Base-by-base conservation (phyloP, 2,888 invertebrate genomes). In the Amiota communis region DNA sequence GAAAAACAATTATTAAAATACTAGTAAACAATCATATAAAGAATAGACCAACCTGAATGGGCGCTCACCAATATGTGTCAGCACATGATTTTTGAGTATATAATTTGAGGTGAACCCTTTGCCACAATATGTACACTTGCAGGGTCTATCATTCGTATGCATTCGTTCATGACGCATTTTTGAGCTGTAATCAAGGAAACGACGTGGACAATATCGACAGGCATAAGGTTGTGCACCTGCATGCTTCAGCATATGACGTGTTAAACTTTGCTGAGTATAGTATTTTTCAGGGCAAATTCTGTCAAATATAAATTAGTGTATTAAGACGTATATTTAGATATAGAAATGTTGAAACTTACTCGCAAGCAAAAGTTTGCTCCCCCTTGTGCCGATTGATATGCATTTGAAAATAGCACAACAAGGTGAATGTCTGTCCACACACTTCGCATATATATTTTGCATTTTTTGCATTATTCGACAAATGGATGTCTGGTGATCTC, bases 121-220 rank as follows among this genome's bases (percentile, higher is more conserved):
- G 23, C 84, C 86, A 57, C 86, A 86, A 9, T 83, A 81, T 48
- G 75, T 72, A 15, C 86, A 86, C 9, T 74, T 81, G 47, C 87
- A 86, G 9, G 86, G 86, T 1, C 87, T 79, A 53, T 87, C 87
- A 53, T 86, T 87, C 11, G 86, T 86, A 61, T 86, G 86, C n/a
- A 86, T 87, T 11, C 86, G 79, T 49, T 83, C 83, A 15, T 83
- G 83, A 68, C 85, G 85, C 1, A 83, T 74, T 53, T 80, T 76
- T 53, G 84, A 85, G 73, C 86, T 86, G 2, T 85, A 82, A 20
- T 83, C 83, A 46, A 86, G 81, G 64, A 83, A 83, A 61, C 86
- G 81, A 8, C 83, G 83, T 9, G 83, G 84, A 64, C 83, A 83
- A 71, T 81, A 85, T n/a, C 82, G 84, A 15, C 83, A 83, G 12